Conservation (phyloP, 2,797 vertebrate species). For the Myiothlypis coronata region DNA sequence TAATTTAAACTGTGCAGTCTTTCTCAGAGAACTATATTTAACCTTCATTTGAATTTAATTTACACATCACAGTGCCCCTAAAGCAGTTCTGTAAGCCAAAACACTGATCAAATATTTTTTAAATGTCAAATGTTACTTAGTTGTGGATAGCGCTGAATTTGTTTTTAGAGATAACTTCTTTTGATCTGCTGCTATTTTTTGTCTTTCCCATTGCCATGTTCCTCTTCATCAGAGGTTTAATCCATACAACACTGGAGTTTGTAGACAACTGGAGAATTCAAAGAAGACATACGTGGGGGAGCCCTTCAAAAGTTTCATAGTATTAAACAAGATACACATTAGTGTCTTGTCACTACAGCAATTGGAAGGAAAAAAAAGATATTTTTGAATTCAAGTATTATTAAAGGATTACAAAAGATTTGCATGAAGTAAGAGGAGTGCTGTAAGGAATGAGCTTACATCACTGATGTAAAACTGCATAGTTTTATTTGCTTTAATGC, state of each 20-base stretch:
- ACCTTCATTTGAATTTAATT: conserved; percentile 76
- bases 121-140: conserved; percentile 72
- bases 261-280: background rate
- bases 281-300: background rate
- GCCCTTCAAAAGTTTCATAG: background rate
- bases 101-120: conserved; percentile 72
- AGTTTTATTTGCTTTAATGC: background rate
- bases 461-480: background rate
- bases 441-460: background rate
- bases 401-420: conserved; percentile 3
- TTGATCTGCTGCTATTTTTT: conserved; percentile 47
- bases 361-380: background rate
- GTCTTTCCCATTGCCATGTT: conserved; percentile 34
- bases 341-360: background rate
- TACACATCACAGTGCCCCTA: conserved; percentile 61
- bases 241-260: background rate
- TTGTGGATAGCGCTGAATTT: conserved; percentile 59
- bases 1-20: conserved; percentile 68
- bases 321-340: background rate
- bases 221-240: conserved; percentile 37
- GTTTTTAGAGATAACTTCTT: conserved; percentile 48
- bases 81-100: conserved; percentile 73
- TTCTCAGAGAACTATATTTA: conserved; percentile 74
- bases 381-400: background rate
- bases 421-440: background rate